phyloP scores from a whole-genome alignment of 2,797 vertebrate genomes.

The Passerculus sandwichensis region DNA sequence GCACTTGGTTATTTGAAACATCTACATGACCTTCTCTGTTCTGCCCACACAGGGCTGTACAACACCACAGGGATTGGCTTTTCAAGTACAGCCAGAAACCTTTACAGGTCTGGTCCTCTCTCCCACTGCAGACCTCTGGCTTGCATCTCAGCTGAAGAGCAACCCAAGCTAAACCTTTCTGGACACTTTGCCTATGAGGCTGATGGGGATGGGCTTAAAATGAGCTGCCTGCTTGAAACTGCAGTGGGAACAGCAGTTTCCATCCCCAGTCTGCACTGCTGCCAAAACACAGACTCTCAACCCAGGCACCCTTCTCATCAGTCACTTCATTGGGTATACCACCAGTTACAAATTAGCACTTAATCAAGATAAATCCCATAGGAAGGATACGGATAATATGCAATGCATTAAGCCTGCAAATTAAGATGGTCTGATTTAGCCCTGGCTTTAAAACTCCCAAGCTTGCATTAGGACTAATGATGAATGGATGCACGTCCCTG shows the following conservation, averaged over 20 bases:
- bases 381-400: constrained; percentile 69
- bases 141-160: background rate
- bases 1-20: background rate
- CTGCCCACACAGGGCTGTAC: background rate
- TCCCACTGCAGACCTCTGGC: background rate
- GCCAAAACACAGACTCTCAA: constrained; percentile 39
- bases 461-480: constrained; percentile 65
- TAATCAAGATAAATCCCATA: constrained; percentile 73
- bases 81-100: rapidly evolving
- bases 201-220: background rate
- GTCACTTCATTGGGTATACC: constrained; percentile 58
- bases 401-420: constrained; percentile 67
- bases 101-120: background rate
- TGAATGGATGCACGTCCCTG: constrained; percentile 48
- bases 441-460: constrained; percentile 49
- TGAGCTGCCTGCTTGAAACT: background rate
- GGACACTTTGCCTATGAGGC: background rate
- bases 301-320: constrained; percentile 61
- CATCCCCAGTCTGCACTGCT: background rate
- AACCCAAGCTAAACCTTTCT: background rate
- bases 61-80: background rate
- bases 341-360: constrained; percentile 70
- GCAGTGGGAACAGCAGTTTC: background rate
- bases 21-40: background rate
- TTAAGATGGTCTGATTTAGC: constrained; percentile 67